Base-by-base conservation (phyloP, 2,113 vertebrate species). In the Cyanistes caeruleus region DNA sequence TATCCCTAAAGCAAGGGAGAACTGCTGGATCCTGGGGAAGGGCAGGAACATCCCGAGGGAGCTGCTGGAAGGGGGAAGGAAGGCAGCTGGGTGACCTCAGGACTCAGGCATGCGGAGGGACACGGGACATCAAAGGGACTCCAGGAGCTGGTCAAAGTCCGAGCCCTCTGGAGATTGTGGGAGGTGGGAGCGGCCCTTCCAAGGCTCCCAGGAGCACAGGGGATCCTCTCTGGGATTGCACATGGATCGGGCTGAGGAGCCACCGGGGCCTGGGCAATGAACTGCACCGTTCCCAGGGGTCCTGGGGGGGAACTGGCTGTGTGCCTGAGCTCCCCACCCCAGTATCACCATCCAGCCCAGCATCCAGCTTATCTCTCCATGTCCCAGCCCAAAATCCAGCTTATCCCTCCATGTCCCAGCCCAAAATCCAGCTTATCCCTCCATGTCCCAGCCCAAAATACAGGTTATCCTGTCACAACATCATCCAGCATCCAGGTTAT, bases 221-320 rank as follows among this genome's bases (percentile, higher is more conserved):
- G 49, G 28, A 16, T 79, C 62, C 87, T 41, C 52, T 15, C 27
- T 2, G 6, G 48, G 23, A 25, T 6, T 5, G 13, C 24, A 14
- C 35, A 30, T 0, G 7, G 52, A n/a, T n/a, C 1, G 1, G 35
- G 24, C 41, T 2, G 16, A n/a, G 41, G 52, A 0, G 7, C 60
- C 78, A 11, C 30, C 58, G 31, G 64, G 53, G 19, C 27, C 15
- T 53, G 0, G 1, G 19, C 41, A 35, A 48, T 58, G 25, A 28
- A 90, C 0, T 11, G 64, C 27, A 3, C 23, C 9, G 33, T 7
- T 19, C 37, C 37, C 55, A 15, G 27, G 4, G 33, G 11, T 62
- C 15, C 11, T 7, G 13, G 5, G 10, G 46, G 33, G 37, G 51
- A 49, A 10, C 31, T 0, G 11, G 35, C 59, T 51, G 31, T 0